phyloP scores from a whole-genome alignment of 1,140 invertebrate genomes.

The Agrilus planipennis region DNA sequence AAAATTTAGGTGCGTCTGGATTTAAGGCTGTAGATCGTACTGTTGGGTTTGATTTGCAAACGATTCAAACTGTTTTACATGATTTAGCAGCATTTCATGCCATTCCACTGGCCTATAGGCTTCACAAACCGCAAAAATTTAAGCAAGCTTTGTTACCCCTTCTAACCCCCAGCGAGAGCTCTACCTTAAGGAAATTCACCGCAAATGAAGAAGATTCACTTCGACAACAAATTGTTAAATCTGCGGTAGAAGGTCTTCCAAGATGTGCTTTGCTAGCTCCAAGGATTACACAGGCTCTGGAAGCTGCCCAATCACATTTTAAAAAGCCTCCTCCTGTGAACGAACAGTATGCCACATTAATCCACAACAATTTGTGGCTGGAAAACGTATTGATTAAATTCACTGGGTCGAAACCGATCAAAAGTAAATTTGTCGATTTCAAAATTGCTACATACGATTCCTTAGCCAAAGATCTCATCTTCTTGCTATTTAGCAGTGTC shows the following conservation, averaged over 20 bases:
- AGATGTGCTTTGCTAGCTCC: not conserved
- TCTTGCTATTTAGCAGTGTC: slow-evolving; percentile 42
- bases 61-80: slow-evolving; percentile 24
- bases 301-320: not conserved
- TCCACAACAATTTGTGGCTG: slow-evolving; percentile 47
- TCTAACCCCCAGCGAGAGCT: slow-evolving; percentile 17
- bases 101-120: slow-evolving; percentile 28
- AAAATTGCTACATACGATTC: slow-evolving; percentile 41
- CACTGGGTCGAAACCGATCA: slow-evolving; percentile 28
- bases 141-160: slow-evolving; percentile 26
- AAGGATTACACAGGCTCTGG: not conserved
- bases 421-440: slow-evolving; percentile 47
- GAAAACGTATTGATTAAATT: slow-evolving; percentile 45
- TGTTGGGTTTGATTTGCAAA: slow-evolving; percentile 30
- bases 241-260: not conserved
- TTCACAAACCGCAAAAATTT: slow-evolving; percentile 34
- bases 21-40: slow-evolving; percentile 24
- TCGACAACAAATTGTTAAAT: not conserved
- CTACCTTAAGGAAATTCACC: not conserved
- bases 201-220: not conserved
- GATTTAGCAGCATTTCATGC: slow-evolving; percentile 35
- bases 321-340: not conserved
- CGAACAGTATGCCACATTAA: slow-evolving; percentile 37
- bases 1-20: slow-evolving; percentile 31
- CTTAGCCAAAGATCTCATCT: slow-evolving; percentile 40